Evolutionary conservation across 2,797 vertebrate species (phyloP).

Genomic region (Orientallactaga sibirica): DNA sequence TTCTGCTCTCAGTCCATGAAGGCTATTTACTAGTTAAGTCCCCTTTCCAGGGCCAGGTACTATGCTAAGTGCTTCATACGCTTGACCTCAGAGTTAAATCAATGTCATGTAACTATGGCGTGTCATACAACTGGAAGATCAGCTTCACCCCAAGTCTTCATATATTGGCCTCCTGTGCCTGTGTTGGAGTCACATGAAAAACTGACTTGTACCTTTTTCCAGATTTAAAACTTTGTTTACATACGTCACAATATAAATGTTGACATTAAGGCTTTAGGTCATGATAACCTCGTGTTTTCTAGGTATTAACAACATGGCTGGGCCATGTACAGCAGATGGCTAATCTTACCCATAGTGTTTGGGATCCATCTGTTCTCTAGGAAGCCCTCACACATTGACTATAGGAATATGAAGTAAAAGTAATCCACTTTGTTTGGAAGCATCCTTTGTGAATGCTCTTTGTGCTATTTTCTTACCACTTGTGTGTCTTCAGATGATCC

Average conservation of each 20-base stretch:
- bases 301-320: neutral
- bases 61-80: neutral
- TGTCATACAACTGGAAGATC: neutral
- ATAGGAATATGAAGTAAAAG: slow-evolving; percentile 20
- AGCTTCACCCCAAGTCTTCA: neutral
- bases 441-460: neutral
- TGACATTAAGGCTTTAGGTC: slow-evolving; percentile 27
- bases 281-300: neutral
- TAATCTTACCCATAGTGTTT: neutral
- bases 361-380: neutral
- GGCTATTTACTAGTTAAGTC: neutral
- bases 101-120: neutral
- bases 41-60: neutral
- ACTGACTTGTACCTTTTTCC: neutral
- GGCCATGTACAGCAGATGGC: neutral
- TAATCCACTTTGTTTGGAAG: neutral
- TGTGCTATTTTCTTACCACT: neutral
- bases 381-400: neutral
- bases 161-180: neutral
- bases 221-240: slow-evolving; percentile 8
- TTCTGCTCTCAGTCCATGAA: neutral
- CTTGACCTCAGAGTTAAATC: neutral
- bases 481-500: slow-evolving; percentile 52
- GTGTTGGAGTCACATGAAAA: neutral
- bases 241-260: neutral